phyloP scores from a whole-genome alignment of 2,797 vertebrate species.

The Sebastiscus albofasciatus region DNA sequence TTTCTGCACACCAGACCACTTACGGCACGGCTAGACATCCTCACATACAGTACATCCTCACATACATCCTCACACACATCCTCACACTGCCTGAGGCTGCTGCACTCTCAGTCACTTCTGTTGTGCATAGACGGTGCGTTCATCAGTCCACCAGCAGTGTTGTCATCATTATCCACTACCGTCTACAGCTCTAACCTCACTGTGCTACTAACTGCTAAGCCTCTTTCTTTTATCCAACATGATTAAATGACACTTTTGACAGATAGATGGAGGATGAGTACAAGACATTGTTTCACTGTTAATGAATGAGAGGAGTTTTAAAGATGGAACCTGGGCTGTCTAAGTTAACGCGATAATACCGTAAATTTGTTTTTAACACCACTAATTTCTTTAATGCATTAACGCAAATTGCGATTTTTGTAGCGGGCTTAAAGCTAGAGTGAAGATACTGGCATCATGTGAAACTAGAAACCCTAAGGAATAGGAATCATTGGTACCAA shows the following conservation, averaged over 20 bases:
- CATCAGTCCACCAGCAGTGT: constrained; percentile 23
- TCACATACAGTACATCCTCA: too few relatives aligned
- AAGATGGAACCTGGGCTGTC: too few relatives aligned
- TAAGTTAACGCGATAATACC: too few relatives aligned
- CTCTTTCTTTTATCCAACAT: neutral
- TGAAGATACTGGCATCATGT: too few relatives aligned
- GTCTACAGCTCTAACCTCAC: neutral
- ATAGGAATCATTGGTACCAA: fast-evolving
- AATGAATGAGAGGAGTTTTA: too few relatives aligned
- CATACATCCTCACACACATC: neutral
- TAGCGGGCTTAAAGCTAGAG: too few relatives aligned
- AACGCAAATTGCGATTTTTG: too few relatives aligned
- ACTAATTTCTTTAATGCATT: too few relatives aligned
- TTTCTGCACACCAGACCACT: neutral
- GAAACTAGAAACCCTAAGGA: too few relatives aligned
- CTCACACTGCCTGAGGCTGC: constrained; percentile 18
- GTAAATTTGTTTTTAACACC: too few relatives aligned
- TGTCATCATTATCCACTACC: neutral
- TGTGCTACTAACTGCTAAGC: neutral
- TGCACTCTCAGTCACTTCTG: neutral
- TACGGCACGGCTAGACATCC: neutral
- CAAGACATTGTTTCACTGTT: too few relatives aligned
- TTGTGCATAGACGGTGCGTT: neutral
- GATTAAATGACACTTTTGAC: neutral
- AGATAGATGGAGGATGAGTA: neutral